Conservation (phyloP, 2,888 invertebrate genomes). For the Ophion ventricosus region DNA sequence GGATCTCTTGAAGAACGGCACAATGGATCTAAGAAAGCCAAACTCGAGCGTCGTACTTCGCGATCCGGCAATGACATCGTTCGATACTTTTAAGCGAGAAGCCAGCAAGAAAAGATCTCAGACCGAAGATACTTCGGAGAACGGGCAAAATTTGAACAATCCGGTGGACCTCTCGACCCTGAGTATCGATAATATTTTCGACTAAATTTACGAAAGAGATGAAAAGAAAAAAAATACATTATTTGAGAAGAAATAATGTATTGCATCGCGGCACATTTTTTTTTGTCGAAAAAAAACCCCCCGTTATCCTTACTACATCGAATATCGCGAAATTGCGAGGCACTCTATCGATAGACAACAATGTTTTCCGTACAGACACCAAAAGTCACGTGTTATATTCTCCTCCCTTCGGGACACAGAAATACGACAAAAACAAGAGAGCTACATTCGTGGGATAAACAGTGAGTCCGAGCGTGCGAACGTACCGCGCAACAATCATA, state of each 20-base stretch:
- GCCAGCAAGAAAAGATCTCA: slow-evolving; percentile 13
- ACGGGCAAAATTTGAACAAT: slow-evolving; percentile 18
- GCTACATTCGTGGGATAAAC: slow-evolving; percentile 11
- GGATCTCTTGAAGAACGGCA: slow-evolving; percentile 76
- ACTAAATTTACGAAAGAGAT: slow-evolving; percentile 21
- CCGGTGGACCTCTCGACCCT: slow-evolving; percentile 19
- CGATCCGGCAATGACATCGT: slow-evolving; percentile 46
- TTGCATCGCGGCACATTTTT: no score
- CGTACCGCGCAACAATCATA: slow-evolving; percentile 1
- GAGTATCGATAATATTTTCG: slow-evolving; percentile 22
- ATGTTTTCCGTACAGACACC: neutral
- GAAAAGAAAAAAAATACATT: neutral
- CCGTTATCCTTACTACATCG: neutral
- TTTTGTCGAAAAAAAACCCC: neutral
- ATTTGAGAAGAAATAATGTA: neutral
- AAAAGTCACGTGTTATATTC: slow-evolving; percentile 24
- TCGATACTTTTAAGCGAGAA: slow-evolving; percentile 66
- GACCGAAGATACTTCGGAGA: neutral
- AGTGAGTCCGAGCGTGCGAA: slow-evolving; percentile 3
- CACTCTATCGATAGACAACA: slow-evolving; percentile 3
- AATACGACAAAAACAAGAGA: slow-evolving; percentile 12
- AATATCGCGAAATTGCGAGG: slow-evolving; percentile 33
- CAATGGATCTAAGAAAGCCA: slow-evolving; percentile 74
- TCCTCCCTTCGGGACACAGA: neutral
- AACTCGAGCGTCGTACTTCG: slow-evolving; percentile 74